Evolutionary conservation across 1,140 invertebrate species (phyloP), one percentile per base, ranked within the genome.

Genomic region (Caerostris extrusa): DNA sequence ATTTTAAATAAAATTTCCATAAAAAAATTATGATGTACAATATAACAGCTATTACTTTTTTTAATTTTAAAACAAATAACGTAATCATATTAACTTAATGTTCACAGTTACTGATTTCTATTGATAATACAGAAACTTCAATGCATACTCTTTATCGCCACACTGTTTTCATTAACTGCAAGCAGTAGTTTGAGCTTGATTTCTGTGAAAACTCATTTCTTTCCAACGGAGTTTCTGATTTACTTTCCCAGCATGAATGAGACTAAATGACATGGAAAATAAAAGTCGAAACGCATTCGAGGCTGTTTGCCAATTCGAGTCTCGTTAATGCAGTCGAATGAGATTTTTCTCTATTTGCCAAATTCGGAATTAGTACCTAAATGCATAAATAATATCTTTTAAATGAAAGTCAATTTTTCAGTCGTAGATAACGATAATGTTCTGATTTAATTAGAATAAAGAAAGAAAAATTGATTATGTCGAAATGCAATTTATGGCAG

Each of bases 171-270:
- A 34, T 34, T 34, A 34, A 34, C 34, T 34, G 34, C 34, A 34
- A 34, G 34, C 34, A 34, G 34, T 34, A 34, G 34, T 5, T n/a
- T 17, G 61, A 67, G n/a, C 61, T 3, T 67, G 61, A 17, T 67
- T 67, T 67, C 61, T 14, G 2, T n/a, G 61, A 7, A n/a, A 67
- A 67, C 61, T 67, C 61, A 67, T 67, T 67, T 67, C 61, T 67
- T 67, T 67, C 61, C 61, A 14, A 67, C 61, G 61, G n/a, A 67
- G 61, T 67, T 67, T 67, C 61, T 67, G 61, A 67, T 67, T 67
- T 67, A 67, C 7, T 67, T 67, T 67, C 61, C n/a, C 61, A 67
- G 61, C 61, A 67, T 67, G 61, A 67, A 2, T 67, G 17, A n/a
- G n/a, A 17, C 61, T 17, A 14, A 67, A 67, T 17, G 61, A 12